These are phyloP conservation scores for Dicentrarchus labrax DNA, from an alignment of 2,113 vertebrate genomes.

Conservation along the genomic window DNA sequence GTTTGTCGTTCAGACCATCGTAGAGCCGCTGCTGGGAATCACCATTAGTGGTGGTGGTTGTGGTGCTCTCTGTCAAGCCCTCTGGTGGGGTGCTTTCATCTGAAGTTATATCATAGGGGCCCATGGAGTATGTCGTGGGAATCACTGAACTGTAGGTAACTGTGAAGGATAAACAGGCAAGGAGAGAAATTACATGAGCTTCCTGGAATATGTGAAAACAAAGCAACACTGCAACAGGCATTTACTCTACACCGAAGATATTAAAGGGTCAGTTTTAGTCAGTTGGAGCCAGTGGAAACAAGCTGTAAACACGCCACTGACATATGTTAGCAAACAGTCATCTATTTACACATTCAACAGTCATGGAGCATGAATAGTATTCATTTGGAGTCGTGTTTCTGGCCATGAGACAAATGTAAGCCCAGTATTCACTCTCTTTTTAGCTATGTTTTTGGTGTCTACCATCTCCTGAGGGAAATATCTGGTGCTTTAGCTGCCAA, in stretches of 20 bases:
- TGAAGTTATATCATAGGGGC: not conserved
- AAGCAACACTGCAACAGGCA: not conserved
- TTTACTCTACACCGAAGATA: not conserved
- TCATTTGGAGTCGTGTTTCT: not conserved
- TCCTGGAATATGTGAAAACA: slow-evolving; percentile 14
- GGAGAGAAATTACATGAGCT: not conserved
- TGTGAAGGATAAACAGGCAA: slow-evolving; percentile 40
- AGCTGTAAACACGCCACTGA: not conserved
- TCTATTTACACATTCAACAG: not conserved
- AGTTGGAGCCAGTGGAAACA: not conserved
- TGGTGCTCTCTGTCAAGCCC: slow-evolving; percentile 61
- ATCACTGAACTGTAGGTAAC: slow-evolving; percentile 23
- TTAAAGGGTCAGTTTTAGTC: not conserved
- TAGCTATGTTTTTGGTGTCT: not conserved
- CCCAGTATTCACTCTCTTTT: not conserved
- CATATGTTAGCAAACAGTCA: not conserved
- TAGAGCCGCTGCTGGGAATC: slow-evolving; percentile 84
- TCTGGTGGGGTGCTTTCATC: slow-evolving; percentile 18
- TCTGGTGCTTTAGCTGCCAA: not conserved
- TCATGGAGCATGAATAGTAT: not conserved
- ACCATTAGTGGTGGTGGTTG: slow-evolving; percentile 72
- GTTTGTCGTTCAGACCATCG: slow-evolving; percentile 87
- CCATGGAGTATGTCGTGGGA: slow-evolving; percentile 17
- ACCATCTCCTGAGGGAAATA: not conserved
- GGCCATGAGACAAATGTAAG: not conserved